A percentile compares a stretch with the other conserved stretches of the same genome.
phyloP scores from a whole-genome alignment of 2,113 vertebrate genomes.

The Nyctibius bracteatus region DNA sequence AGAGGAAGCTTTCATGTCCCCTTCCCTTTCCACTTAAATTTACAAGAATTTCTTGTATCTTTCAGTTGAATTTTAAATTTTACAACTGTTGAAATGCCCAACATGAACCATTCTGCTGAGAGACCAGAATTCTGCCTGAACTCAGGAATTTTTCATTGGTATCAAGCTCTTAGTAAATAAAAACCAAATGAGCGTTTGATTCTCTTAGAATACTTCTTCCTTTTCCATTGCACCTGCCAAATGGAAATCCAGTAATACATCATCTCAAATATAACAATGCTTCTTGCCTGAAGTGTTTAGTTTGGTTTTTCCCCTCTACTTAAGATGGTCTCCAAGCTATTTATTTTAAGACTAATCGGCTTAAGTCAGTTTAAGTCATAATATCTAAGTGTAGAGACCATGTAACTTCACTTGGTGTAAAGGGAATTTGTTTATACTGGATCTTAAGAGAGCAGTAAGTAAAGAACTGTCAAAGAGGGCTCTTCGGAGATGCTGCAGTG shows the following conservation, averaged over 20 bases:
- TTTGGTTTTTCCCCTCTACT: neutral
- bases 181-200: neutral
- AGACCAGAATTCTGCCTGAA: neutral
- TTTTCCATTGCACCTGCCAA: constrained; percentile 4
- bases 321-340: neutral
- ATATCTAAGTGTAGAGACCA: neutral
- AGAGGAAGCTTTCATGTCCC: neutral
- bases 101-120: neutral
- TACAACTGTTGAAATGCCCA: neutral
- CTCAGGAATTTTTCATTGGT: neutral
- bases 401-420: neutral
- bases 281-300: neutral
- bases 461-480: neutral
- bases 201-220: neutral
- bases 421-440: neutral
- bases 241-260: neutral
- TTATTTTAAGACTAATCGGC: neutral
- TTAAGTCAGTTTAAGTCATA: constrained; percentile 4
- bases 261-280: neutral
- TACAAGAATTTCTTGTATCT: neutral
- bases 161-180: neutral
- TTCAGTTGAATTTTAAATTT: neutral
- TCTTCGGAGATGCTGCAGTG: neutral
- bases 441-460: neutral
- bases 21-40: neutral